Evolutionary conservation across 2,113 vertebrate species (phyloP), one percentile per base, ranked within the genome.

Genomic region (Odontesthes bonariensis): DNA sequence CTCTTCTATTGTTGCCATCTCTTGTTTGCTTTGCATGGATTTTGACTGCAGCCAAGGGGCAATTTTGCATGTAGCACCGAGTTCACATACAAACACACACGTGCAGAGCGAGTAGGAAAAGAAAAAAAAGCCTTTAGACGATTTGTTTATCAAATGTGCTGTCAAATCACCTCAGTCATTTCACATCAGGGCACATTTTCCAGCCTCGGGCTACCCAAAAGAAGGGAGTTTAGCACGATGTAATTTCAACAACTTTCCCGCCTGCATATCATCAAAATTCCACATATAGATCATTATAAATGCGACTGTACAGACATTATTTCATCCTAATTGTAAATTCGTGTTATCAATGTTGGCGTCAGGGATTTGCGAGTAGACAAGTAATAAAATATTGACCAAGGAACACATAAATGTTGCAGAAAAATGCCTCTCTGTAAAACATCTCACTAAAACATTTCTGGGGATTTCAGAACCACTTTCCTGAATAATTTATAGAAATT

Each of bases 101-200:
- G 44, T 71, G 61, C 62, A 14, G 69, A 57, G 65, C 62, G 58
- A 81, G 69, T 66, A 23, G 72, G 59, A n/a, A 16, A 11, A 6
- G 47, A 79, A 75, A 83, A 70, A 68, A 79, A 87, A 86, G 89
- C 86, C 91, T 90, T 86, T 46, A 84, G 86, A 87, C 78, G 76
- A 91, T 93, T 93, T 92, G 92, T 88, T 92, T 93, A 63, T 92
- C 91, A 93, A 93, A 93, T 92, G 83, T 83, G 80, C 86, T 93
- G 90, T 92, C 92, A 92, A 90, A 92, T 93, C 85, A 91, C 66
- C 89, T 92, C 77, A 92, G 78, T 75, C 83, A 69, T 88, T 88
- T 89, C 82, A 91, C 52, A 31, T 90, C 89, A 88, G 86, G 83
- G 84, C 61, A 86, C 79, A 89, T 82, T 81, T 88, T 82, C 40